Evolutionary conservation across 1,140 invertebrate genomes (phyloP).

Genomic region (Battus philenor): DNA sequence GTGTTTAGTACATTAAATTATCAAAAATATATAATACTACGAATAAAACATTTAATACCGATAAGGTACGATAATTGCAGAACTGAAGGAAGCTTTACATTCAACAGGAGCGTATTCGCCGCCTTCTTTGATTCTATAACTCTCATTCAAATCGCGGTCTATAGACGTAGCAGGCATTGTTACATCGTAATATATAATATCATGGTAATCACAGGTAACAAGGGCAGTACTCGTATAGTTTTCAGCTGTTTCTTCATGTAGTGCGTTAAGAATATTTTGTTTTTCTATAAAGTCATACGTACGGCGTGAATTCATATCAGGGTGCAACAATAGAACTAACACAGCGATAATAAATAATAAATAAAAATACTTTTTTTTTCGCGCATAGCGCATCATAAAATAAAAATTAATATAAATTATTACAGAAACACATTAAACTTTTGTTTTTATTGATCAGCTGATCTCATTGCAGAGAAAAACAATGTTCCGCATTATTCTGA

Average conservation of each 20-base stretch:
- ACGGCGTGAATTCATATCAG: conserved; percentile 39
- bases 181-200: conserved; percentile 46
- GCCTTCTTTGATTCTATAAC: conserved; percentile 53
- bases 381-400: conserved; percentile 33
- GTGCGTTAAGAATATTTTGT: conserved; percentile 42
- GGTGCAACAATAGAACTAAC: conserved; percentile 49
- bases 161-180: conserved; percentile 39
- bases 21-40: background rate
- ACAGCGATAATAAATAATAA: conserved; percentile 20
- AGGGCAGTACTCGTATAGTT: conserved; percentile 52
- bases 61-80: conserved; percentile 69
- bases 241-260: conserved; percentile 34
- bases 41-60: conserved; percentile 27
- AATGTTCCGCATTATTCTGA: no score
- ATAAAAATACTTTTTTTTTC: conserved; percentile 49
- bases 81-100: conserved; percentile 63
- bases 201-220: conserved; percentile 53
- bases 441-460: no score
- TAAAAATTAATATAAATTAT: no score
- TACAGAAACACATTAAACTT: no score
- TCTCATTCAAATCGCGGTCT: conserved; percentile 51
- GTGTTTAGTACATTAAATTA: conserved; percentile 5
- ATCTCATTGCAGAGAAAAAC: no score
- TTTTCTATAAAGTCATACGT: conserved; percentile 51
- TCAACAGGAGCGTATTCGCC: conserved; percentile 53